These are phyloP conservation scores for Sapajus apella DNA, from an alignment of 2,113 vertebrate species.

Conservation along the genomic window DNA sequence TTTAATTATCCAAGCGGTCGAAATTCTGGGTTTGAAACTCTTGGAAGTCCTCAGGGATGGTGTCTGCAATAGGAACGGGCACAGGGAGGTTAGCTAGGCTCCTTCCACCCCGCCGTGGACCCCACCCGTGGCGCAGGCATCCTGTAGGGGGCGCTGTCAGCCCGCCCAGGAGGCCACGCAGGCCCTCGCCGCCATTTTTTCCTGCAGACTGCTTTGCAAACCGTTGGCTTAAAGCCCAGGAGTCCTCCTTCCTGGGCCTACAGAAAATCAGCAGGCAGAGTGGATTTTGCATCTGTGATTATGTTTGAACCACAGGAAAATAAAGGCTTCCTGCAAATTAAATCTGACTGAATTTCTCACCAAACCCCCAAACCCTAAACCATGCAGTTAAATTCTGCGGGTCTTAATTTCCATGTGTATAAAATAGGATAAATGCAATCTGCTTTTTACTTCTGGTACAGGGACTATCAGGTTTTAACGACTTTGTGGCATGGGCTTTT, in stretches of 20 bases:
- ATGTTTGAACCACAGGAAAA: constrained; percentile 17
- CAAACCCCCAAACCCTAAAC: background rate
- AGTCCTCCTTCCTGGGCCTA: background rate
- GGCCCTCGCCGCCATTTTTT: background rate
- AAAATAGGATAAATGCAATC: background rate
- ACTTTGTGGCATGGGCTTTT: background rate
- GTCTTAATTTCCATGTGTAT: constrained; percentile 36
- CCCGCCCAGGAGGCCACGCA: background rate
- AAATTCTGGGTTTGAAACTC: constrained; percentile 88
- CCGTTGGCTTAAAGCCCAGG: background rate
- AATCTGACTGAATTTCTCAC: constrained; percentile 36
- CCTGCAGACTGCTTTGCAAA: background rate
- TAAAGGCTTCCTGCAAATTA: constrained; percentile 51
- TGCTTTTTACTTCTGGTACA: background rate
- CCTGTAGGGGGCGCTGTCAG: constrained; percentile 33
- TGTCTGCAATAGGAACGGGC: constrained; percentile 86
- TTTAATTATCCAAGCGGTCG: constrained; percentile 83
- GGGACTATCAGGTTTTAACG: background rate
- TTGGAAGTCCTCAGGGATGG: constrained; percentile 94
- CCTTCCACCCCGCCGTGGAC: rapidly evolving
- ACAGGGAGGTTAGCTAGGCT: background rate
- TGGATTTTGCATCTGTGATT: constrained; percentile 43
- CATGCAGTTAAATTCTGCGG: constrained; percentile 31
- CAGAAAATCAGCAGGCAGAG: constrained; percentile 43
- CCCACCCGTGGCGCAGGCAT: rapidly evolving